A percentile compares a stretch with the other conserved stretches of the same genome.
Evolutionary conservation across 1,140 invertebrate genomes (phyloP).

Genomic region (Trichogramma pretiosum): DNA sequence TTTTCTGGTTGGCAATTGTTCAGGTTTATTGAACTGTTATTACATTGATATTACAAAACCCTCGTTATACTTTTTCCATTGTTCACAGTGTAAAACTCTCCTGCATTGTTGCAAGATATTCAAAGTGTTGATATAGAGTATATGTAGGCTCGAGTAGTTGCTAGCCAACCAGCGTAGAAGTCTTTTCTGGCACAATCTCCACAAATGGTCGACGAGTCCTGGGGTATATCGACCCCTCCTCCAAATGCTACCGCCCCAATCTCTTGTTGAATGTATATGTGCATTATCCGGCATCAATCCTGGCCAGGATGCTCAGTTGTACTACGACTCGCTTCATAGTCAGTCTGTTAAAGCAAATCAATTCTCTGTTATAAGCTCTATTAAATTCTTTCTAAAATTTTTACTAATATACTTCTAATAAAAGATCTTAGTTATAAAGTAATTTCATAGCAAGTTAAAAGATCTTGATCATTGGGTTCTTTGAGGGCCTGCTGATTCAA

Average conservation of each 20-base stretch:
- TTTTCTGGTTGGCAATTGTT: no score
- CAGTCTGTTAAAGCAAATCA: constrained; percentile 10
- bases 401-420: no score
- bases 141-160: no score
- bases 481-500: constrained; percentile 17
- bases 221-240: constrained; percentile 25
- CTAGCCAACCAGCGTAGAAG: constrained; percentile 13
- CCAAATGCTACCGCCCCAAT: constrained; percentile 19
- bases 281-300: constrained; percentile 34
- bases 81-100: no score
- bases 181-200: constrained; percentile 9
- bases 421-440: no score
- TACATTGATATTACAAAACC: no score
- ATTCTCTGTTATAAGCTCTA: constrained; percentile 5
- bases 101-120: no score
- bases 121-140: no score
- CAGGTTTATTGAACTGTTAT: no score
- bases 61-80: no score
- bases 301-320: constrained; percentile 32
- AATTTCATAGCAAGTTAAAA: no score
- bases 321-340: background rate
- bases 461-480: no score
- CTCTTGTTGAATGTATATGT: constrained; percentile 8
- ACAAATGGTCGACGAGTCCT: constrained; percentile 15
- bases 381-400: constrained; percentile 8